A percentile compares a stretch with the other conserved stretches of the same genome.
phyloP scores from a whole-genome alignment of 1,140 invertebrate genomes.

The Psilanteris sp. region DNA sequence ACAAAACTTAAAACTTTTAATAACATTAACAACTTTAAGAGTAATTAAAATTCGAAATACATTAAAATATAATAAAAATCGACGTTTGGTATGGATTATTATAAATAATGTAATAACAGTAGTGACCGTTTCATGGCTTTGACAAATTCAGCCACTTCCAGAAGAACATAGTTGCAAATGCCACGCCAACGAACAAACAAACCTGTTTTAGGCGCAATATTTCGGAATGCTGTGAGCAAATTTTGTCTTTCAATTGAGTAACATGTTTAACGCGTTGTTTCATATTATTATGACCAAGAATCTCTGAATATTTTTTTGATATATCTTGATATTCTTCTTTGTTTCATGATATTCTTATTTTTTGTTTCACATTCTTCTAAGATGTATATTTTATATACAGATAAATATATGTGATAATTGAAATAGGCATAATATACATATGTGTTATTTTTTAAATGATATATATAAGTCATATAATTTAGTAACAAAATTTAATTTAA shows the following conservation, averaged over 20 bases:
- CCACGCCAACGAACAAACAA: slow-evolving; percentile 66
- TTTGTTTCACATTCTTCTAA: no score
- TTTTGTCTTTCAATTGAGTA: slow-evolving; percentile 83
- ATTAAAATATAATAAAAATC: slow-evolving; percentile 25
- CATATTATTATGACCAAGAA: slow-evolving; percentile 85
- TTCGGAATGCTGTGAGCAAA: slow-evolving; percentile 68
- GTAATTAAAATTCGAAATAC: slow-evolving; percentile 17
- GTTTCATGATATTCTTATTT: no score
- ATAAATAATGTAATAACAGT: slow-evolving; percentile 39
- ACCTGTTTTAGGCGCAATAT: slow-evolving; percentile 80
- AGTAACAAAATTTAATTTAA: no score
- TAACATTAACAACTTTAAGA: slow-evolving; percentile 22
- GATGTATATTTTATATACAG: no score
- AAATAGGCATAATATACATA: no score
- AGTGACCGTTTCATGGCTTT: no score
- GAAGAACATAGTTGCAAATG: slow-evolving; percentile 65
- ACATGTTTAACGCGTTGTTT: slow-evolving; percentile 86
- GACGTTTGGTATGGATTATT: no score
- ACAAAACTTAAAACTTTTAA: slow-evolving; percentile 37
- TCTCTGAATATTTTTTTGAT: slow-evolving; percentile 82
- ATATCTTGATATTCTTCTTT: slow-evolving; percentile 80
- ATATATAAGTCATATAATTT: no score
- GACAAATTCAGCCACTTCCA: slow-evolving; percentile 65
- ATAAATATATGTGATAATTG: no score
- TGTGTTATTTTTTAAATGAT: no score